Evolutionary conservation across 2,888 invertebrate genomes (phyloP).

Genomic region (Mythimna loreyi): DNA sequence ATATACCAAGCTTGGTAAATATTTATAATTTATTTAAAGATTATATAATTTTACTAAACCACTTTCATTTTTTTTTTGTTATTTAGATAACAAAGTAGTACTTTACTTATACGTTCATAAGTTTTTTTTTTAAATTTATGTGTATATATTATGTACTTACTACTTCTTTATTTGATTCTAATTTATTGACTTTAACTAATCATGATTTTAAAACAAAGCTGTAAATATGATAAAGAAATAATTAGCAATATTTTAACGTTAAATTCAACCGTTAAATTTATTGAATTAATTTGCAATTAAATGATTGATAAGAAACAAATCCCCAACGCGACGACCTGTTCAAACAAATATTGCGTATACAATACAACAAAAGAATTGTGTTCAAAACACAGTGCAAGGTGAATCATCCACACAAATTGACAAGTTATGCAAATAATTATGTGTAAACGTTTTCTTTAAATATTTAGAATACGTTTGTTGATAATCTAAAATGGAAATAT

Average conservation of each 20-base stretch:
- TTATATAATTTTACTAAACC: too few species aligned
- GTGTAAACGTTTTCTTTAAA: constrained; percentile 3
- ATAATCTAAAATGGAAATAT: neutral
- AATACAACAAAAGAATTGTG: constrained; percentile 4
- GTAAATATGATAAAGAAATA: neutral
- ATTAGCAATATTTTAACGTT: neutral
- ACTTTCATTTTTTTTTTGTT: too few species aligned
- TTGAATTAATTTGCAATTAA: constrained; percentile 10
- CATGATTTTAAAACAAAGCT: too few species aligned
- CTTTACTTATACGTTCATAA: too few species aligned
- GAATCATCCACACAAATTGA: constrained; percentile 16
- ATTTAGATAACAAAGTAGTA: neutral
- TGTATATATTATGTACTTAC: too few species aligned
- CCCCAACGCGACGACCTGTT: neutral
- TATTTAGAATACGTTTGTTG: constrained; percentile 1
- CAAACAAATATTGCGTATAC: neutral
- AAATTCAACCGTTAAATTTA: neutral
- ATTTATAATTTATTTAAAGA: too few species aligned
- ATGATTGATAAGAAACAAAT: neutral
- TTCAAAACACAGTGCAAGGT: constrained; percentile 6
- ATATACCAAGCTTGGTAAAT: neutral
- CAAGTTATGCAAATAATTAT: constrained; percentile 24
- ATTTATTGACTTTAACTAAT: too few species aligned
- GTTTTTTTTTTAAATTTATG: too few species aligned
- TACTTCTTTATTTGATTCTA: too few species aligned